Conservation (phyloP, 2,113 vertebrate species). For the Xyliphius kryptos region DNA sequence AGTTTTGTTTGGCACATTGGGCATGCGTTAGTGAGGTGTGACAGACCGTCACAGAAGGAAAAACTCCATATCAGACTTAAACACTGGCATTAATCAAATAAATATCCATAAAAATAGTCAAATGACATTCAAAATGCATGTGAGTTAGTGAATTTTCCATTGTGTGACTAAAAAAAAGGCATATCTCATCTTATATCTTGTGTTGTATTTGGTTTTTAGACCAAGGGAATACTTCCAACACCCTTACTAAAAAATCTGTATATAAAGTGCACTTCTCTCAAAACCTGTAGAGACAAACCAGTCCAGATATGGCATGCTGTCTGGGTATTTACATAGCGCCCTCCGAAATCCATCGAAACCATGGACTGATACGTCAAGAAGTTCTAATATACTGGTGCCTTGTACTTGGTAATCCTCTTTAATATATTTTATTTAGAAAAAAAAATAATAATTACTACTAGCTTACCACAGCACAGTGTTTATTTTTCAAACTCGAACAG, state of each 20-base stretch:
- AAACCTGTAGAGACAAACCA: constrained; percentile 21
- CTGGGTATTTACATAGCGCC: constrained; percentile 7
- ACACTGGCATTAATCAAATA: constrained; percentile 2
- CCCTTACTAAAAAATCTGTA: too few relatives aligned
- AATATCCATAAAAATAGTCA: neutral
- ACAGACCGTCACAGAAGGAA: neutral
- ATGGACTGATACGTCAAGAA: constrained; percentile 5
- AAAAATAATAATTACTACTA: constrained; percentile 15
- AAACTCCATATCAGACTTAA: neutral
- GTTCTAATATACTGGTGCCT: neutral
- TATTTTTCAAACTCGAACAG: constrained; percentile 28
- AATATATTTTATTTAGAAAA: neutral
- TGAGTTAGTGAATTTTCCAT: too few relatives aligned
- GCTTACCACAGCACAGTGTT: constrained; percentile 26
- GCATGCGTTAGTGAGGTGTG: neutral
- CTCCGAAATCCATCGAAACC: constrained; percentile 9
- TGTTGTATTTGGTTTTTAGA: too few relatives aligned
- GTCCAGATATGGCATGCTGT: constrained; percentile 17
- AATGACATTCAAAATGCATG: neutral
- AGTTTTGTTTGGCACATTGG: neutral
- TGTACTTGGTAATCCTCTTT: neutral
- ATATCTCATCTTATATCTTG: too few relatives aligned
- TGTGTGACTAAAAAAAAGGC: too few relatives aligned
- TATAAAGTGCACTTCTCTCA: constrained; percentile 5
- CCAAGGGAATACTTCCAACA: too few relatives aligned